phyloP scores from a whole-genome alignment of 2,113 vertebrate genomes.

The Xiphophorus maculatus region DNA sequence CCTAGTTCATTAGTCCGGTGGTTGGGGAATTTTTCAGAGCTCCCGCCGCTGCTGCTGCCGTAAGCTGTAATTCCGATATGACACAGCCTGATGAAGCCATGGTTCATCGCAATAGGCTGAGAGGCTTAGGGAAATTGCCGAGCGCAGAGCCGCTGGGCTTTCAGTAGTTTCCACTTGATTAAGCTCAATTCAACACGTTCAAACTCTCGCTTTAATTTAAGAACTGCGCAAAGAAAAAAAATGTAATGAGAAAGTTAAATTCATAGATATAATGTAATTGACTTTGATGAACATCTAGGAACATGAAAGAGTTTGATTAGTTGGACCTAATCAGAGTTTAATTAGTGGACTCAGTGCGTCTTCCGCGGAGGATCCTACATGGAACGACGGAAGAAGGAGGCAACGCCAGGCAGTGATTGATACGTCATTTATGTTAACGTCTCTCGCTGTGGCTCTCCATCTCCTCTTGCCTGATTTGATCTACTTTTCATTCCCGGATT shows the following conservation, averaged over 20 bases:
- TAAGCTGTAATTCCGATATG: conserved; percentile 74
- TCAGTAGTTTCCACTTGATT: conserved; percentile 82
- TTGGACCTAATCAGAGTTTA: conserved; percentile 77
- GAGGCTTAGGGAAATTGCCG: conserved; percentile 74
- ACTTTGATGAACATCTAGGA: conserved; percentile 79
- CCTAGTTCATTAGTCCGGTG: conserved; percentile 72
- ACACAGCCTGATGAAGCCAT: conserved; percentile 76
- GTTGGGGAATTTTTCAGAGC: conserved; percentile 46
- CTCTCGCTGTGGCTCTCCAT: conserved; percentile 41
- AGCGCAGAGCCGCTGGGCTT: conserved; percentile 76
- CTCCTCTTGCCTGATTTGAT: conserved; percentile 51
- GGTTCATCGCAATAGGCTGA: conserved; percentile 67
- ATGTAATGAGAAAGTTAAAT: conserved; percentile 82
- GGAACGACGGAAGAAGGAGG: conserved; percentile 37
- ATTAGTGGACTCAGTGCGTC: conserved; percentile 73
- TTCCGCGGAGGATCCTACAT: conserved; percentile 33
- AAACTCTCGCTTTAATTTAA: conserved; percentile 76
- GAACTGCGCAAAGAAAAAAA: conserved; percentile 66
- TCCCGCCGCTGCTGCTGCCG: conserved; percentile 34
- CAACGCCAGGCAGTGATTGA: conserved; percentile 57
- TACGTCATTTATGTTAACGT: conserved; percentile 54
- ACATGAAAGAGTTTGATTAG: conserved; percentile 78
- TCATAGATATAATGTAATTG: conserved; percentile 81
- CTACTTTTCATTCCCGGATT: conserved; percentile 37
- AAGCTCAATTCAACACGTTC: conserved; percentile 71